phyloP scores from a whole-genome alignment of 2,797 vertebrate species.

The Amphiprion clarkii region DNA sequence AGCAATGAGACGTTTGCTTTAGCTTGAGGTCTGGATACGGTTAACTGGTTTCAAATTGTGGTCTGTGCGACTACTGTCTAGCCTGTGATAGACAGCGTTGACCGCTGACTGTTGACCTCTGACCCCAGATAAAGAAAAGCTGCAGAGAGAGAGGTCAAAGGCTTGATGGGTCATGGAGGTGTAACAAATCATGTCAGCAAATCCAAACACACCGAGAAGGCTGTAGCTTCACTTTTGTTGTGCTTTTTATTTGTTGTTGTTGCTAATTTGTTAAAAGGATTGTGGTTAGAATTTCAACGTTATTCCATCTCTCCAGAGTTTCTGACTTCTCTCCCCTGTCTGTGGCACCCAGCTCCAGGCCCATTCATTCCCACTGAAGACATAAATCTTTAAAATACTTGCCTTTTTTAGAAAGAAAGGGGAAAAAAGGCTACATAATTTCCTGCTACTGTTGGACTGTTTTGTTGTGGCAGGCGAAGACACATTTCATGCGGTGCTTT shows the following conservation, averaged over 20 bases:
- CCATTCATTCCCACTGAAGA: neutral
- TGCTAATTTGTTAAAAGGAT: neutral
- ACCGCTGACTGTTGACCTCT: conserved; percentile 69
- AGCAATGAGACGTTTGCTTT: conserved; percentile 52
- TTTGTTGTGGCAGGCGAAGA: neutral
- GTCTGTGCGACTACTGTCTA: conserved; percentile 48
- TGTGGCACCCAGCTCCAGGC: neutral
- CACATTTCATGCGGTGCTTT: neutral
- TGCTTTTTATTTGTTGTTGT: conserved; percentile 3
- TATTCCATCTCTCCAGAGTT: neutral
- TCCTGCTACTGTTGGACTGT: neutral
- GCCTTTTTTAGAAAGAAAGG: neutral
- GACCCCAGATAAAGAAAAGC: conserved; percentile 60
- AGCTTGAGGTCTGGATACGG: conserved; percentile 47
- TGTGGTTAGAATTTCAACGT: neutral
- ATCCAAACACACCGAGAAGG: conserved; percentile 55
- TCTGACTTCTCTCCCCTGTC: neutral
- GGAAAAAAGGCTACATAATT: neutral
- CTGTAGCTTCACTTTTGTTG: conserved; percentile 14
- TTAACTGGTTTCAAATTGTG: conserved; percentile 44
- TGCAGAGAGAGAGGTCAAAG: conserved; percentile 54
- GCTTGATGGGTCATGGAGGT: conserved; percentile 49
- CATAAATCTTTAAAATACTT: neutral
- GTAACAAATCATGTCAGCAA: conserved; percentile 65
- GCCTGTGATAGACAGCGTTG: conserved; percentile 59